These are phyloP conservation scores for Fulica atra DNA, from an alignment of 2,113 vertebrate genomes.

Conservation along the genomic window DNA sequence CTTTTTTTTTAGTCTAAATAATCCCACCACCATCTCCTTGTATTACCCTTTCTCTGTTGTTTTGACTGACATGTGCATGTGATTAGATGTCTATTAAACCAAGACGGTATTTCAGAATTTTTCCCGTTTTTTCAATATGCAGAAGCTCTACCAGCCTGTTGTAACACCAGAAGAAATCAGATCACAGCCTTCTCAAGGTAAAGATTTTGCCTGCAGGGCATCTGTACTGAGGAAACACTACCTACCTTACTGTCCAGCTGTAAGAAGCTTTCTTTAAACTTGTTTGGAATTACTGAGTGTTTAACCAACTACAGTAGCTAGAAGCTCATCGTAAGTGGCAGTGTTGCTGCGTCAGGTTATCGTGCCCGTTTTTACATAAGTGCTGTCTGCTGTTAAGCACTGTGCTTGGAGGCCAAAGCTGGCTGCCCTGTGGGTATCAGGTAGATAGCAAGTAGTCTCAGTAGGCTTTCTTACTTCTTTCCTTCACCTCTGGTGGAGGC, in stretches of 20 bases:
- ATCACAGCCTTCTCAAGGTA: constrained; percentile 80
- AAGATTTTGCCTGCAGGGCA: background rate
- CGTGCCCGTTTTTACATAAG: background rate
- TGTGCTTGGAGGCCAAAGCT: background rate
- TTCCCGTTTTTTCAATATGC: background rate
- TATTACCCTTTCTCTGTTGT: background rate
- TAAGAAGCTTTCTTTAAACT: background rate
- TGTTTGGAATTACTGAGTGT: background rate
- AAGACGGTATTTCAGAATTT: background rate
- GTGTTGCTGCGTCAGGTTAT: background rate
- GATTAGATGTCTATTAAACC: background rate
- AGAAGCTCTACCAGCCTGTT: constrained; percentile 80
- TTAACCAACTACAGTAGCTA: background rate
- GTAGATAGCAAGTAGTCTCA: background rate
- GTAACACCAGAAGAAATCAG: constrained; percentile 74
- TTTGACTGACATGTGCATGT: background rate
- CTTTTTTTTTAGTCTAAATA: background rate
- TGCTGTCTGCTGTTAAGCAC: background rate
- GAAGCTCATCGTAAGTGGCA: background rate
- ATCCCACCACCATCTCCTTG: background rate
- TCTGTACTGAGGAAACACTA: background rate
- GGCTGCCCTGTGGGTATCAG: fast-evolving
- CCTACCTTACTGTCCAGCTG: background rate
- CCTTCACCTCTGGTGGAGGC: background rate
- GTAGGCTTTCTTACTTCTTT: background rate